Conservation (phyloP, 2,888 invertebrate genomes). For the Papilio demoleus region DNA sequence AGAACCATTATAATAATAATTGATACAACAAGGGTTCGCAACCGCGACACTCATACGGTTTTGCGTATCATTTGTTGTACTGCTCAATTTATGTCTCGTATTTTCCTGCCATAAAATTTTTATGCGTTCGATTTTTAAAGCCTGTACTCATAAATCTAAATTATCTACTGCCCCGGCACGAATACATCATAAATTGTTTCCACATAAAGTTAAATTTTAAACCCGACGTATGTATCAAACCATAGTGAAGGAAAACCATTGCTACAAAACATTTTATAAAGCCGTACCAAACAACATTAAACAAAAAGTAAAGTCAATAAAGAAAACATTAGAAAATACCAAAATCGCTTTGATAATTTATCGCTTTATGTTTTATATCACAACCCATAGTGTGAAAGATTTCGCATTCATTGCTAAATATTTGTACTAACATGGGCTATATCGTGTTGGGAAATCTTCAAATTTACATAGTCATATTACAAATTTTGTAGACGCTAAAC, state of each 20-base stretch:
- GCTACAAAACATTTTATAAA: too few relatives aligned
- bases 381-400: neutral
- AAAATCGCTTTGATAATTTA: neutral
- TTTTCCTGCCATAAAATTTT: constrained; percentile 18
- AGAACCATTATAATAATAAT: constrained; percentile 4
- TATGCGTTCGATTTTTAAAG: constrained; percentile 21
- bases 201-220: neutral
- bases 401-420: constrained; percentile 18
- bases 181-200: constrained; percentile 23
- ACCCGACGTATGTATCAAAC: neutral
- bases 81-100: constrained; percentile 17
- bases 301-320: neutral
- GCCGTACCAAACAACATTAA: neutral
- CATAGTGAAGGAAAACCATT: neutral
- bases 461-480: constrained; percentile 32
- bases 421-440: constrained; percentile 3
- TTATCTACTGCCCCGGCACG: constrained; percentile 31
- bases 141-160: constrained; percentile 26
- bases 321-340: neutral
- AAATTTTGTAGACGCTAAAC: constrained; percentile 28
- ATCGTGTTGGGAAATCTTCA: constrained; percentile 1
- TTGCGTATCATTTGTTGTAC: constrained; percentile 16
- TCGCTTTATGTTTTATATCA: neutral
- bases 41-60: neutral
- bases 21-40: neutral